Evolutionary conservation across 1,140 invertebrate genomes (phyloP), one percentile per base, ranked within the genome.

Genomic region (Habropoda laboriosa): DNA sequence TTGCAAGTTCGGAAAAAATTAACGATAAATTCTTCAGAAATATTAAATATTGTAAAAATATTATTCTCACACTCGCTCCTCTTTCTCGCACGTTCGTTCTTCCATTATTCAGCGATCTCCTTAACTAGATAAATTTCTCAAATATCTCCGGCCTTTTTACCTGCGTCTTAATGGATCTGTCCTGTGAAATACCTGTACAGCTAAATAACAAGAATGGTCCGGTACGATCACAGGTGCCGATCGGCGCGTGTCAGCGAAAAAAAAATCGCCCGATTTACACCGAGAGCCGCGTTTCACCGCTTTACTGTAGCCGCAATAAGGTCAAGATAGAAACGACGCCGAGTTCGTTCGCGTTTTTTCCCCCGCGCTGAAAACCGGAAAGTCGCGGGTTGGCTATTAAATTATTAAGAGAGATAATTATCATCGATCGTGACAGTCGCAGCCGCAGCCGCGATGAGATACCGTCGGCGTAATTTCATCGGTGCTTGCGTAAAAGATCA

Each of bases 401-500:
- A 77, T 77, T 58, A 77, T 68, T 60, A 75, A 66, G 30, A 10
- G 35, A 57, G 30, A 60, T 77, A 77, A 77, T 77, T 68, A 77
- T 77, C 64, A 77, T 68, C 12, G 64, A 5, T 30, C 32, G 24
- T 57, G 73, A 55, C 73, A 45, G 73, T 40, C 47, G 6, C n/a
- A 10, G 32, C 51, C 16, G 35, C 61, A 42, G 53, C 51, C 40
- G 38, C 42, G 53, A 63, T 30, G 61, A 79, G 71, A 66, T 53
- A 82, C 47, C 76, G 68, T 72, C 79, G 53, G 40, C 13, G 78
- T 42, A 30, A 76, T 47, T 81, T 78, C 63, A 49, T 53, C 24
- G 58, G 30, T 45, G 58, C 38, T 83, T 82, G 63, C 45, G 67
- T 79, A 82, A 82, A 63, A 47, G 64, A 72, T 82, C 68, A 73